Evolutionary conservation across 2,113 vertebrate species (phyloP).

Genomic region (Craseonycteris thonglongyai): DNA sequence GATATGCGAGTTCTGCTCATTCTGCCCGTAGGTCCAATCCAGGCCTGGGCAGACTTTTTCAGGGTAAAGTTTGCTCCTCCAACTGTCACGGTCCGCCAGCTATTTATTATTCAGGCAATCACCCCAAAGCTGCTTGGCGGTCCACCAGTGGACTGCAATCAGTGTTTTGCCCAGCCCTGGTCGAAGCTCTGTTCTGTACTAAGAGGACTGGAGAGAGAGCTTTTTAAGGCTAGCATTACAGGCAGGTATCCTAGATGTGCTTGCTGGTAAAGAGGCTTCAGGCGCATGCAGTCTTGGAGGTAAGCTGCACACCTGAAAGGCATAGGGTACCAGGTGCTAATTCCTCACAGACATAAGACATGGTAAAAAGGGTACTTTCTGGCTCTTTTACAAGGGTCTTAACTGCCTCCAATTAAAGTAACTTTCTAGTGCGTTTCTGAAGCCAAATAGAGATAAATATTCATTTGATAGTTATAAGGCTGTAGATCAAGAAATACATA

Average conservation of each 20-base stretch:
- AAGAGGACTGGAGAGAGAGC: neutral
- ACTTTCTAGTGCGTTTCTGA: neutral
- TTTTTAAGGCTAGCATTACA: neutral
- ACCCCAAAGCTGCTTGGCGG: too few species aligned
- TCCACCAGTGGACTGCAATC: too few species aligned
- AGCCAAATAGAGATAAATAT: neutral
- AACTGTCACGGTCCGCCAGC: too few species aligned
- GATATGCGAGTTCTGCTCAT: neutral
- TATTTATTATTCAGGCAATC: too few species aligned
- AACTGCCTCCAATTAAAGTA: neutral
- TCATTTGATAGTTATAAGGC: neutral
- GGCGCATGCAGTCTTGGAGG: accelerated
- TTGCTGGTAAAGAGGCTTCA: neutral
- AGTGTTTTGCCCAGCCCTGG: too few species aligned
- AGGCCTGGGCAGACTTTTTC: too few species aligned
- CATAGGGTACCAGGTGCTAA: neutral
- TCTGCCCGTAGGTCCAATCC: neutral
- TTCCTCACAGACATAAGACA: neutral
- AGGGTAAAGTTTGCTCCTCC: too few species aligned
- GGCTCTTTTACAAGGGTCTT: neutral
- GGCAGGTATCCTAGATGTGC: neutral
- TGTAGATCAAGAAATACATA: neutral
- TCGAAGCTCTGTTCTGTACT: neutral
- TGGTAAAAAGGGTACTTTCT: neutral
- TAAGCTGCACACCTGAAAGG: neutral